Conservation (phyloP, 2,888 invertebrate genomes). For the Drymonia ruficornis region DNA sequence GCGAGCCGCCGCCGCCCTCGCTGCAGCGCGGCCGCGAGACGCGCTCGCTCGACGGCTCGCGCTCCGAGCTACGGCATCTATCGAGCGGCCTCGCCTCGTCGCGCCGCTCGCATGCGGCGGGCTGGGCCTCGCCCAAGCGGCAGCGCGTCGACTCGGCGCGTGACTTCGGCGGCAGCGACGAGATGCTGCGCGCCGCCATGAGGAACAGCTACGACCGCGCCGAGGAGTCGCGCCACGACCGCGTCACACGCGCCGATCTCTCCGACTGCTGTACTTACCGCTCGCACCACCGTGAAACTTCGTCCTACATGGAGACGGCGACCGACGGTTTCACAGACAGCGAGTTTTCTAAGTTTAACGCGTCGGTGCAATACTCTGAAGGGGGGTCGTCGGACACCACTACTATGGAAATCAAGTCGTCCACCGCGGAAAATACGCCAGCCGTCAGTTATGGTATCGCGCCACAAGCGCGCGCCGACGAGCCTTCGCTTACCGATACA, state of each 20-base stretch:
- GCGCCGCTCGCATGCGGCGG: constrained; percentile 24
- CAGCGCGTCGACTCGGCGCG: constrained; percentile 46
- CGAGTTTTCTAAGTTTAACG: constrained; percentile 31
- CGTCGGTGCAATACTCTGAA: constrained; percentile 27
- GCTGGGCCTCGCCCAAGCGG: constrained; percentile 50
- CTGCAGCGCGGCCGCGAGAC: constrained; percentile 29
- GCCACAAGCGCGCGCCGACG: constrained; percentile 29
- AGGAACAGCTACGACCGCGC: constrained; percentile 49
- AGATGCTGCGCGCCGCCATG: constrained; percentile 52
- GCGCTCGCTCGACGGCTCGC: constrained; percentile 68
- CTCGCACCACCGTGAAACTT: constrained; percentile 35
- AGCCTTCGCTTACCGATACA: constrained; percentile 47
- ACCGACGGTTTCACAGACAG: constrained; percentile 44
- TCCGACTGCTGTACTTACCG: constrained; percentile 44
- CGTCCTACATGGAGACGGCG: constrained; percentile 35
- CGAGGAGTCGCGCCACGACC: constrained; percentile 35
- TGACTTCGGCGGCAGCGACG: constrained; percentile 38
- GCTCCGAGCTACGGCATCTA: constrained; percentile 60
- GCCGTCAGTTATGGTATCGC: constrained; percentile 17
- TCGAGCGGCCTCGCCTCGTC: constrained; percentile 41
- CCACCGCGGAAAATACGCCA: constrained; percentile 13
- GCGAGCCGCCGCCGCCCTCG: constrained; percentile 36
- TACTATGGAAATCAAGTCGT: constrained; percentile 35
- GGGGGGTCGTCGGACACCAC: constrained; percentile 27
- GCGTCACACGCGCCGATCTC: constrained; percentile 24